Percentiles rank a stretch among this genome's conserved stretches.
Evolutionary conservation across 1,140 invertebrate species (phyloP).

Genomic region (Anastatus disparis): DNA sequence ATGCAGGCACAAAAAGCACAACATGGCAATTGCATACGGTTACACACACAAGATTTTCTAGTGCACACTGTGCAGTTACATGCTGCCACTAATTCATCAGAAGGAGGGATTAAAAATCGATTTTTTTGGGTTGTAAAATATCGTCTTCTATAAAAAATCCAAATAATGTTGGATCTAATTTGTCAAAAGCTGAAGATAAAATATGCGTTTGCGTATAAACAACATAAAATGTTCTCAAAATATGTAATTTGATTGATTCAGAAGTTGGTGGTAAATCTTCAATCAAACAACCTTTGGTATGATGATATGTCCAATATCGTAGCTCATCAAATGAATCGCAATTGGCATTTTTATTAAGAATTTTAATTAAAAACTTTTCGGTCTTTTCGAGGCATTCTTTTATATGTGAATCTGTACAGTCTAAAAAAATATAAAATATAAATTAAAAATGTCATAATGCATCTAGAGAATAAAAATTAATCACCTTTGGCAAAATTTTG

Average conservation of each 20-base stretch:
- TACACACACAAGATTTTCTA: background rate
- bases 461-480: too few species aligned
- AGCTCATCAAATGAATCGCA: background rate
- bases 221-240: background rate
- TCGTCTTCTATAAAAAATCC: background rate
- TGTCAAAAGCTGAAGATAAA: background rate
- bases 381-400: background rate
- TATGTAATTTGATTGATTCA: background rate
- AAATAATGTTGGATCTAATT: background rate
- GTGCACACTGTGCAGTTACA: slow-evolving; percentile 6
- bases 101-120: slow-evolving; percentile 1
- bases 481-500: too few species aligned
- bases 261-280: background rate
- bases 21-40: background rate
- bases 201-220: background rate
- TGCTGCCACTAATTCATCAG: background rate
- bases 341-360: background rate
- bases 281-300: background rate
- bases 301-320: background rate
- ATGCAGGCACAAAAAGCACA: slow-evolving; percentile 11
- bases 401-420: too few species aligned
- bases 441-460: too few species aligned
- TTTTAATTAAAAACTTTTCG: background rate
- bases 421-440: too few species aligned
- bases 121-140: background rate